Evolutionary conservation across 1,140 invertebrate genomes (phyloP).

Genomic region (Zaprionus gabonicus): DNA sequence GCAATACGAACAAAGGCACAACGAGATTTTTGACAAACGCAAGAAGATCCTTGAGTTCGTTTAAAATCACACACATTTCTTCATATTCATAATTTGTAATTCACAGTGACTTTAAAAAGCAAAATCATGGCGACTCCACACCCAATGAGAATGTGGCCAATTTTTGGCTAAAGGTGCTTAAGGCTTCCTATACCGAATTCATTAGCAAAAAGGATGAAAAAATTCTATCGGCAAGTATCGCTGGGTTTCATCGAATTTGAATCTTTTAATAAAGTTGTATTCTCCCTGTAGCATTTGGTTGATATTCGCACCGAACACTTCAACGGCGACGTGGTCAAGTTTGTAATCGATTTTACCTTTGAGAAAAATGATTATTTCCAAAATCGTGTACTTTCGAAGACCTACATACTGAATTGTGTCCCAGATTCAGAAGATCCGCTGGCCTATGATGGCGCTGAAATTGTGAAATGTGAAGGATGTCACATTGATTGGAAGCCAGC

Average conservation of each 20-base stretch:
- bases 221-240: conserved; percentile 88
- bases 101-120: conserved; percentile 60
- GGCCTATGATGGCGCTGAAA: conserved; percentile 96
- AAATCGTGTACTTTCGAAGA: conserved; percentile 93
- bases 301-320: conserved; percentile 69
- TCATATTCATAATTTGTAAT: not conserved
- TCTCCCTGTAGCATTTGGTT: conserved; percentile 28
- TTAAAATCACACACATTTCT: not conserved
- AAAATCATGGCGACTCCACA: conserved; percentile 59
- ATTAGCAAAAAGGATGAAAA: conserved; percentile 92
- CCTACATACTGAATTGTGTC: conserved; percentile 93
- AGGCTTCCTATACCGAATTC: conserved; percentile 90
- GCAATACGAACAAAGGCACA: conserved; percentile 88
- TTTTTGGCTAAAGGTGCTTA: conserved; percentile 97
- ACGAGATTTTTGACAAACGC: conserved; percentile 76
- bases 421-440: conserved; percentile 94
- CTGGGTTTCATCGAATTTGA: not conserved
- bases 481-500: conserved; percentile 86
- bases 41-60: conserved; percentile 72
- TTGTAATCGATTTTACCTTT: conserved; percentile 94
- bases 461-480: conserved; percentile 92
- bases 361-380: conserved; percentile 95
- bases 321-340: conserved; percentile 85
- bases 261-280: not conserved
- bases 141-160: conserved; percentile 89